These are phyloP conservation scores for Lasioglossum vierecki DNA, from an alignment of 2,888 invertebrate species.

Conservation along the genomic window DNA sequence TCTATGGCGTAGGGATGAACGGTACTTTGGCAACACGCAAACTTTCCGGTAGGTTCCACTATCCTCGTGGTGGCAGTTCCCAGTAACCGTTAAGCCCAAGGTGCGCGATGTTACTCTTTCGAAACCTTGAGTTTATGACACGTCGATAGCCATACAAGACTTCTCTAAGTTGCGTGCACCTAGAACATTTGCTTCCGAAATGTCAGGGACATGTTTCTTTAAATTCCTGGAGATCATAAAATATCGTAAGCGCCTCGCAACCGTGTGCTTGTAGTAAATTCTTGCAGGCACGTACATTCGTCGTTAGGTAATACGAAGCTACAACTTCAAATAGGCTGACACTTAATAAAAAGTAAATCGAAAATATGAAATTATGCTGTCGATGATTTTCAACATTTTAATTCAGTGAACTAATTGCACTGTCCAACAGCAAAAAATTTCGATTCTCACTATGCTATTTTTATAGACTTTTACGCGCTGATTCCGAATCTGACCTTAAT, in stretches of 20 bases:
- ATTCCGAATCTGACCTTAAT: too few species aligned
- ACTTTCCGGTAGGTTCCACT: not conserved
- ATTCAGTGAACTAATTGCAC: not conserved
- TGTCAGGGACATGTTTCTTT: slow-evolving; percentile 4
- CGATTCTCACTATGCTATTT: too few species aligned
- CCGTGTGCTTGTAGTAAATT: not conserved
- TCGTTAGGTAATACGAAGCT: not conserved
- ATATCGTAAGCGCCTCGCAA: not conserved
- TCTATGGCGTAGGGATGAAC: slow-evolving; percentile 2
- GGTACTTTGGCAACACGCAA: slow-evolving; percentile 6
- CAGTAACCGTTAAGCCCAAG: not conserved
- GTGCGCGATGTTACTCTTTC: not conserved
- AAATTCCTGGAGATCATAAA: slow-evolving; percentile 12
- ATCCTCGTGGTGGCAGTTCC: not conserved
- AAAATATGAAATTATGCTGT: not conserved
- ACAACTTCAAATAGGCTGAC: not conserved
- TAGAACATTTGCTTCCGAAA: slow-evolving; percentile 1
- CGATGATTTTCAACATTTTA: not conserved
- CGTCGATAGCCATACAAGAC: slow-evolving; percentile 4
- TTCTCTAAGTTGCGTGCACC: slow-evolving; percentile 5
- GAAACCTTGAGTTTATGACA: slow-evolving; percentile 14
- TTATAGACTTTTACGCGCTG: too few species aligned
- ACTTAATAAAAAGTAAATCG: not conserved
- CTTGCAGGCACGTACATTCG: not conserved
- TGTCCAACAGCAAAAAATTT: too few species aligned